Base-by-base conservation (phyloP, 2,888 invertebrate genomes). In the Nineta flava region DNA sequence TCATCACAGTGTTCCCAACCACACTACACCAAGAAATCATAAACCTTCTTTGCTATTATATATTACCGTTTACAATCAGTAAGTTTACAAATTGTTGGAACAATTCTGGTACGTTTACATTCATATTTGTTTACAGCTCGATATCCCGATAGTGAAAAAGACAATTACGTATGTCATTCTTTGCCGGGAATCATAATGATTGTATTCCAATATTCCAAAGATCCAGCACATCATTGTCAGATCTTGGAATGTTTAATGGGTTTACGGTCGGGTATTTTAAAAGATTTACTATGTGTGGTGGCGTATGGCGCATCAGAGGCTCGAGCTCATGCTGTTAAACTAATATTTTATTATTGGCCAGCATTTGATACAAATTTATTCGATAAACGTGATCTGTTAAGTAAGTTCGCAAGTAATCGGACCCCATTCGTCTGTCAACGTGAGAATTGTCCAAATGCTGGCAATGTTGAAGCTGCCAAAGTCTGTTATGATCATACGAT, bases 301-400 rank as follows among this genome's bases (percentile, higher is more conserved):
- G 96, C 97, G 10, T 92, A 96, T 67, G 99, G 99, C 43, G 95
- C 97, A 0, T 83, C 90, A 55, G 84, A 87, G 47, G 90, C 96
- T 0, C 72, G 95, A 47, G 82, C 91, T n/a, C 92, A 94, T 0
- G 97, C 97, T 1, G 94, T 94, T 48, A 94, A 96, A 69, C 74
- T 99, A 38, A 76, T 99, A 46, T 97, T 99, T 70, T 94, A 96
- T 72, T 99, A 99, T 67, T 99, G 97, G 96, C 99, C 99, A 4
- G 88, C 95, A 3, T 87, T 97, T 61, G 94, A 96, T 68, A 87
- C 94, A 19, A 87, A 88, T 61, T 77, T 93, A 6, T 87, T 92
- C 59, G 96, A 96, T 64, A 75, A 92, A 49, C 86, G 87, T 61
- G 86, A 87, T 2, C 75, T 91, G 50, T 80, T 91, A 50, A 85